Evolutionary conservation across 2,113 vertebrate species (phyloP).

Genomic region (Ifrita kowaldi): DNA sequence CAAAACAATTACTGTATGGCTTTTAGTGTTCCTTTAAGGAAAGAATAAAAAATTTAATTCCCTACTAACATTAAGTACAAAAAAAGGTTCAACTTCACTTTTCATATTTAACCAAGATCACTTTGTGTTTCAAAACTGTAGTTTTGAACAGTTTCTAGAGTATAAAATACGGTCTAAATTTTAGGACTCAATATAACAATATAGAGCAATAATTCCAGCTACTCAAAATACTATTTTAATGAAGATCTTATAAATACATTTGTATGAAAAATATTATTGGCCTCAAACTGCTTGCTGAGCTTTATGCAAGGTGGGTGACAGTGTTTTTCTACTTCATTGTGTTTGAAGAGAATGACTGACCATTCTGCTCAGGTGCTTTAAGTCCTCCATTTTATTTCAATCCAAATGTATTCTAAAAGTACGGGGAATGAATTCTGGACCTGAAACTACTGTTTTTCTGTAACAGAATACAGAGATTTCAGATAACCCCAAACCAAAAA

Average conservation of each 20-base stretch:
- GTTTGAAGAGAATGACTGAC: fast-evolving
- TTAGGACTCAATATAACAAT: background rate
- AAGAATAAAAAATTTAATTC: background rate
- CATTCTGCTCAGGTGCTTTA: background rate
- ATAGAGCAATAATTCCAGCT: background rate
- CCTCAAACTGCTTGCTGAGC: background rate
- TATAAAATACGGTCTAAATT: background rate
- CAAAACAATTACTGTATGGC: background rate
- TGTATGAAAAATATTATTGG: background rate
- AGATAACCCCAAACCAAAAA: background rate
- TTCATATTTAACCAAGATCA: background rate
- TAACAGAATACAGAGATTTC: background rate
- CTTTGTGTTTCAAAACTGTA: background rate
- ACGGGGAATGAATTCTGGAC: background rate
- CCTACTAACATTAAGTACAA: background rate
- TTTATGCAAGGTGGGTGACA: background rate
- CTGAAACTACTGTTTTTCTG: background rate
- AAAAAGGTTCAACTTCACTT: background rate
- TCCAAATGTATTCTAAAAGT: background rate
- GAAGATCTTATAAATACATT: background rate
- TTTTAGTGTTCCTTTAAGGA: background rate
- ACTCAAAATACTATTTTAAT: background rate
- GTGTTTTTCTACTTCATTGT: background rate
- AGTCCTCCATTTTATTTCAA: background rate
- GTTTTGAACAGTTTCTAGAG: background rate